These are phyloP conservation scores for Psilopogon haemacephalus DNA, from an alignment of 2,113 vertebrate genomes.

Conservation along the genomic window DNA sequence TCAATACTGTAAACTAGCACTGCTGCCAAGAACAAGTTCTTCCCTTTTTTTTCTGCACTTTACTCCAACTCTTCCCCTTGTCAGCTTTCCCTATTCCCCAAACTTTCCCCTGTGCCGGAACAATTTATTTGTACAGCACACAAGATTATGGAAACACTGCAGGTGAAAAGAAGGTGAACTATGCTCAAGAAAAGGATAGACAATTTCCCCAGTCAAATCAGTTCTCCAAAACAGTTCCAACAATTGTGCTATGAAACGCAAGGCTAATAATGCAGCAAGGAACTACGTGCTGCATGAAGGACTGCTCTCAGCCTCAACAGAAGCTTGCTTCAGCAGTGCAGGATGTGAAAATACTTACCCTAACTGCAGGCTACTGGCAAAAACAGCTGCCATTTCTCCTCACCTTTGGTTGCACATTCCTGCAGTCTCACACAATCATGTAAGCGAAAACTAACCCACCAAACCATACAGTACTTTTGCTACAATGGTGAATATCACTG, in stretches of 20 bases:
- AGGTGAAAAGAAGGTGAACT: neutral
- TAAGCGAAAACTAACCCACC: neutral
- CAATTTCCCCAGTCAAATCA: neutral
- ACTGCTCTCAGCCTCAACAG: neutral
- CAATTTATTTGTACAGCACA: neutral
- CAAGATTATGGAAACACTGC: neutral
- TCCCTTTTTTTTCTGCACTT: neutral
- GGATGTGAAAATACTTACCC: neutral
- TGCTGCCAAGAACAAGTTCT: neutral
- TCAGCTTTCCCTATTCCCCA: neutral
- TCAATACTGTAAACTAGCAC: neutral
- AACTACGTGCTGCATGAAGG: neutral
- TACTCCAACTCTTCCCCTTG: neutral
- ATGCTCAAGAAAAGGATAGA: neutral
- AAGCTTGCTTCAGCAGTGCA: neutral
- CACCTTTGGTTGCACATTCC: neutral
- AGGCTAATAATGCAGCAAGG: neutral
- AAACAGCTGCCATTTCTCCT: neutral
- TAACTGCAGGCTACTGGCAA: neutral
- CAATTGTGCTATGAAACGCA: neutral
- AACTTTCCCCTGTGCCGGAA: neutral
- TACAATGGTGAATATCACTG: neutral
- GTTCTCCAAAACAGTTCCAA: neutral
- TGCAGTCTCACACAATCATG: neutral
- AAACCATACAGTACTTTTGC: neutral